Percentiles rank a stretch among this genome's conserved stretches.
These are phyloP conservation scores for Heliconius charithonia DNA, from an alignment of 2,888 invertebrate genomes.

Conservation along the genomic window DNA sequence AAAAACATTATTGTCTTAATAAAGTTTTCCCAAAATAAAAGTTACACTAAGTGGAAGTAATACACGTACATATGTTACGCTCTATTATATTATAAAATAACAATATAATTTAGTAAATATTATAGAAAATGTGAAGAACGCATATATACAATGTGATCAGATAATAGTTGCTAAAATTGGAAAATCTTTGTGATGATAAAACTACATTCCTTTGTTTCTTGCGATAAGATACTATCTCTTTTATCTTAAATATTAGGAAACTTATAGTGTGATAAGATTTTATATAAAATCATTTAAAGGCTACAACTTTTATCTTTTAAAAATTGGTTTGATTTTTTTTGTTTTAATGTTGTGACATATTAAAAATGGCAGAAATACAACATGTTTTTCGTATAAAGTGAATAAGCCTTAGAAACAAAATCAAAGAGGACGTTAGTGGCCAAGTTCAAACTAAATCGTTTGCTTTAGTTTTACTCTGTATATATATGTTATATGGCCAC, in stretches of 20 bases:
- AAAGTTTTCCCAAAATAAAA: background rate
- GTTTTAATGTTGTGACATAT: background rate
- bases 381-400: background rate
- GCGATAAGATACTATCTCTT: constrained; percentile 28
- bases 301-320: constrained; percentile 49
- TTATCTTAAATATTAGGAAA: constrained; percentile 35
- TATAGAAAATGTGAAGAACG: background rate
- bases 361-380: background rate
- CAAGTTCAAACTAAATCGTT: background rate
- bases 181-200: constrained; percentile 32
- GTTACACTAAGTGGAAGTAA: too few relatives aligned
- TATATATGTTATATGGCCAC: too few relatives aligned
- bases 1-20: background rate
- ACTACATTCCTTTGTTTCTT: constrained; percentile 14
- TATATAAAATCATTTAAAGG: constrained; percentile 31
- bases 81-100: background rate
- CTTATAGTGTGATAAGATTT: constrained; percentile 39
- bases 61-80: background rate
- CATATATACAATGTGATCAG: background rate
- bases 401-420: background rate
- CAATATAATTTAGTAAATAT: background rate
- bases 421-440: background rate
- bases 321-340: constrained; percentile 35
- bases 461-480: too few relatives aligned
- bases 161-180: constrained; percentile 4